Evolutionary conservation across 1,140 invertebrate species (phyloP).

Genomic region (Pachypsylla venusta): DNA sequence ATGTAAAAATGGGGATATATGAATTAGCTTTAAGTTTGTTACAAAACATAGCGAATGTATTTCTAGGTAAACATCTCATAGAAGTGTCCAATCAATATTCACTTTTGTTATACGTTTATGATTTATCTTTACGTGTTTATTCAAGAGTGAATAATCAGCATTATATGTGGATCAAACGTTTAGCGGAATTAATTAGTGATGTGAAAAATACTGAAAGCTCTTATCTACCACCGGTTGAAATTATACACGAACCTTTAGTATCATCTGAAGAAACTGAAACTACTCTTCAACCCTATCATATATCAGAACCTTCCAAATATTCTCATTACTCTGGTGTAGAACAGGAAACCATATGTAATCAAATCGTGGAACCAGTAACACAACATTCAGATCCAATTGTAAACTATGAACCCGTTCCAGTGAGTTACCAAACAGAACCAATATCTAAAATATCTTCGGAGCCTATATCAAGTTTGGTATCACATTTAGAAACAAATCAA

Average conservation of each 20-base stretch:
- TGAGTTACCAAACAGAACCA: too few relatives aligned
- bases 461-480: too few relatives aligned
- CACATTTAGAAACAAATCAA: too few relatives aligned
- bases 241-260: neutral
- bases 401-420: too few relatives aligned
- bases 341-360: too few relatives aligned
- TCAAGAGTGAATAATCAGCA: neutral
- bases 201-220: too few relatives aligned
- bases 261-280: neutral
- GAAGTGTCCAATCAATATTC: neutral
- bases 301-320: neutral
- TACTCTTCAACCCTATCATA: neutral
- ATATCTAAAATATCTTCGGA: too few relatives aligned
- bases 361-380: too few relatives aligned
- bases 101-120: neutral
- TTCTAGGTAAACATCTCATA: neutral
- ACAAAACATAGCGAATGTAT: neutral
- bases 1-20: slow-evolving; percentile 1
- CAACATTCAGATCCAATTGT: too few relatives aligned
- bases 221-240: neutral
- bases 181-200: neutral
- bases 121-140: neutral
- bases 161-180: neutral
- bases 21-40: neutral
- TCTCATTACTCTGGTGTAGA: too few relatives aligned